Evolutionary conservation across 30 jellyfish, hydroid and myxozoan genomes (phyloP), one percentile per base, ranked within the genome.

Genomic region (Hydractinia echinata): DNA sequence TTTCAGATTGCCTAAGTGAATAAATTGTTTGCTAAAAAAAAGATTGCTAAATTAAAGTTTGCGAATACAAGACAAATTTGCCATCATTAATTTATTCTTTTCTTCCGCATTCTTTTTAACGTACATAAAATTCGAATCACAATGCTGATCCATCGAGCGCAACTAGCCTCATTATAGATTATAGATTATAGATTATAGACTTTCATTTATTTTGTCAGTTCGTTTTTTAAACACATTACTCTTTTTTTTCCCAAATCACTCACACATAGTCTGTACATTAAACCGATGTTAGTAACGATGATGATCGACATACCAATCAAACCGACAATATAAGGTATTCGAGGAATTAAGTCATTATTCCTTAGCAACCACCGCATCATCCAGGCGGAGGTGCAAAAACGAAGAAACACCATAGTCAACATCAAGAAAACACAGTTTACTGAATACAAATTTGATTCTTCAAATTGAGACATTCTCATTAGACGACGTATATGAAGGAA

Each of bases 381-480:
- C 91, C 91, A 83, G 30, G 83, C 88, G 19, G 91, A 83, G 53
- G 82, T 73, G 61, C 56, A 50, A 9, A 83, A 16, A n/a, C 91
- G 62, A 20, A 81, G 76, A 83, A 80, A 55, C 54, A 83, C 51
- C 14, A 83, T 14, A 14, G 91, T 83, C 15, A 83, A 5, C 82
- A 83, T 39, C 44, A 61, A 51, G 51, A 76, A 53, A 61, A 73
- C 73, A 15, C 88, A 82, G 69, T 61, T 74, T 20, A 76, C 8
- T 13, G 62, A 20, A 55, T 55, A 39, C 10, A 53, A 15, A 54
- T 20, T 11, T 6, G 71, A 39, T 69, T 72, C 18, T 15, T 48
- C 7, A 5, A 39, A 30, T 54, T 53, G 60, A 56, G 20, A 82
- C 66, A 83, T 20, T 54, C 67, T 83, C 89, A 83, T 73, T 7